A percentile compares a stretch with the other conserved stretches of the same genome.
Conservation (phyloP, 2,113 vertebrate genomes). For the Aplodontia rufa region DNA sequence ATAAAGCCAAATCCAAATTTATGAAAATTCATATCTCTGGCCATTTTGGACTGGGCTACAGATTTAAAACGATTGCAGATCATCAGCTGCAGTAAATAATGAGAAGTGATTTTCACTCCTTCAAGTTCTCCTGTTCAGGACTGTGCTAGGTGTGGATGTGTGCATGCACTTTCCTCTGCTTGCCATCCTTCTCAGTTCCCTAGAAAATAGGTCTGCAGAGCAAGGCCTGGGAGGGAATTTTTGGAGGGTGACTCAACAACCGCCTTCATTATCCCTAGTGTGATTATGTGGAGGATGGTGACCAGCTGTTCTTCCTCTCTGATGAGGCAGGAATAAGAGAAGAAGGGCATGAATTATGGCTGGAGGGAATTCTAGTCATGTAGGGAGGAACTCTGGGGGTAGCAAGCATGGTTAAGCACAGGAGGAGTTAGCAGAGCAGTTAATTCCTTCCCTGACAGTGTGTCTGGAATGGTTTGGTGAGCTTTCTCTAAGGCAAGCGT, state of each 20-base stretch:
- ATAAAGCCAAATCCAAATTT: slow-evolving; percentile 68
- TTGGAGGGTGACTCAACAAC: slow-evolving; percentile 58
- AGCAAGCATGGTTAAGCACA: slow-evolving; percentile 50
- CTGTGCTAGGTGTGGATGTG: slow-evolving; percentile 44
- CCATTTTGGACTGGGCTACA: slow-evolving; percentile 19
- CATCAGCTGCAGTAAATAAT: not conserved
- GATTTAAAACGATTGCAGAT: slow-evolving; percentile 46
- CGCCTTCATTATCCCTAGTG: slow-evolving; percentile 24
- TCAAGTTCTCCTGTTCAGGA: not conserved
- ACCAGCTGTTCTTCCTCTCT: slow-evolving; percentile 70
- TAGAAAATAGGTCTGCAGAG: slow-evolving; percentile 40
- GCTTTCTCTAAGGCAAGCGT: slow-evolving; percentile 32
- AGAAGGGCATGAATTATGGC: slow-evolving; percentile 59
- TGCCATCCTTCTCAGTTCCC: slow-evolving; percentile 26
- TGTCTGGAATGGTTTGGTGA: slow-evolving; percentile 62
- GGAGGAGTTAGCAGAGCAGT: slow-evolving; percentile 56
- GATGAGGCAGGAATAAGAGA: slow-evolving; percentile 23
- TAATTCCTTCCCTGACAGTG: slow-evolving; percentile 63
- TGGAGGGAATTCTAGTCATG: slow-evolving; percentile 67
- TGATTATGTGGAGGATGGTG: slow-evolving; percentile 57
- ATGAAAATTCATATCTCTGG: slow-evolving; percentile 46
- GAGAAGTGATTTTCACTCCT: not conserved
- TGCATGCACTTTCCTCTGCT: slow-evolving; percentile 35
- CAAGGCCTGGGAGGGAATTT: slow-evolving; percentile 1
- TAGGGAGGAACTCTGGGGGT: slow-evolving; percentile 46